Percentiles rank a stretch among this genome's conserved stretches.
phyloP scores from a whole-genome alignment of 2,797 vertebrate genomes.

The Spondyliosoma cantharus region DNA sequence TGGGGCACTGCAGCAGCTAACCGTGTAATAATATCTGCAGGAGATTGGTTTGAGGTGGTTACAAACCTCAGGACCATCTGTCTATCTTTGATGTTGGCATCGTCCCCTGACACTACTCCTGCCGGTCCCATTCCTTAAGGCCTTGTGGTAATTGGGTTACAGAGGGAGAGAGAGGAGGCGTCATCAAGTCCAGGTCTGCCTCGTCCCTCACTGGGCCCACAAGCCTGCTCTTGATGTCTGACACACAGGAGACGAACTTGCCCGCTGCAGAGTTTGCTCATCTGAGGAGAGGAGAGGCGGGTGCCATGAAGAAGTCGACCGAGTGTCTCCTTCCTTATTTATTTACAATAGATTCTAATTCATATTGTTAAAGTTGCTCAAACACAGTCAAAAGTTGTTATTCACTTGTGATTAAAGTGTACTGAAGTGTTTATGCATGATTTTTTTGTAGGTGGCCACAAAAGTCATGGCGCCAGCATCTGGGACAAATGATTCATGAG shows the following conservation, averaged over 20 bases:
- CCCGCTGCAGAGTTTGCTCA: conserved; percentile 22
- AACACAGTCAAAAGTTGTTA: background rate
- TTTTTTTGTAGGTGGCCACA: no score
- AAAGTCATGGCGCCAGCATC: no score
- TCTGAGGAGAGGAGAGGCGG: background rate
- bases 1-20: conserved; percentile 53
- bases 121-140: conserved; percentile 63
- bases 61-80: conserved; percentile 73
- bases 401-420: no score
- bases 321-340: conserved; percentile 2
- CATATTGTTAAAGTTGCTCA: background rate
- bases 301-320: background rate
- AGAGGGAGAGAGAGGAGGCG: conserved; percentile 34
- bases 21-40: conserved; percentile 52
- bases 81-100: conserved; percentile 68
- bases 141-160: conserved; percentile 71
- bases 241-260: conserved; percentile 59
- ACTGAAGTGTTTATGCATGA: no score
- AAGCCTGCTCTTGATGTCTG: conserved; percentile 69
- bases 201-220: conserved; percentile 56
- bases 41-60: conserved; percentile 67
- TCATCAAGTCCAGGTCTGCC: conserved; percentile 52
- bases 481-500: no score
- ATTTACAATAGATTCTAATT: conserved; percentile 25
- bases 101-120: conserved; percentile 61